Evolutionary conservation across 2,797 vertebrate genomes (phyloP), one percentile per base, ranked within the genome.

Genomic region (Pristis pectinata): DNA sequence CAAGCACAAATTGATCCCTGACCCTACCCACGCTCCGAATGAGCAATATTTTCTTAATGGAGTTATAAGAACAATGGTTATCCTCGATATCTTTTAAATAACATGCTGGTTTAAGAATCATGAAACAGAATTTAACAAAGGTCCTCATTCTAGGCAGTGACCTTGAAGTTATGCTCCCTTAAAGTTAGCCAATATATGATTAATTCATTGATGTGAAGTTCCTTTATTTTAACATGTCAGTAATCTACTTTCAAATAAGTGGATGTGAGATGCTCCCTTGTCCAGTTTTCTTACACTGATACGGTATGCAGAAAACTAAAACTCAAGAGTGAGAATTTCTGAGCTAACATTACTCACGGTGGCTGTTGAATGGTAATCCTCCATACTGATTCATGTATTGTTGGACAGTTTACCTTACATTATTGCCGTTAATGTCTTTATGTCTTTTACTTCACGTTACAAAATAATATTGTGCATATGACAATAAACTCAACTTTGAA

Each of bases 241-340:
- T 67, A 91, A 91, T 22, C n/a, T 34, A 67, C 67, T 74, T 91
- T 91, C 67, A 91, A 91, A 67, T 91, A 91, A 91, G 37, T 91
- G n/a, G 87, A 41, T n/a, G 67, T 41, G n/a, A 24, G 91, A 24
- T 19, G 22, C 44, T 80, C n/a, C n/a, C 37, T 22, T 80, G 22
- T 91, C 67, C 87, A 24, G 24, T 41, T 41, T 67, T 91, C 87
- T 91, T 22, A 37, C 15, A 67, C 59, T 64, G 11, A 67, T 91
- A n/a, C n/a, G n/a, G n/a, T n/a, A 37, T 91, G n/a, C 61, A 41
- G n/a, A 91, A 91, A 64, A 87, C 64, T n/a, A 59, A 19, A 61
- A 22, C 22, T 61, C 19, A 64, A 67, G 87, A 61, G 0, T n/a
- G 22, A 24, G 59, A 41, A 9, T n/a, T 44, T 41, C 61, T 41